Evolutionary conservation across 2,797 vertebrate genomes (phyloP), one percentile per base, ranked within the genome.

Genomic region (Channallabes apus): DNA sequence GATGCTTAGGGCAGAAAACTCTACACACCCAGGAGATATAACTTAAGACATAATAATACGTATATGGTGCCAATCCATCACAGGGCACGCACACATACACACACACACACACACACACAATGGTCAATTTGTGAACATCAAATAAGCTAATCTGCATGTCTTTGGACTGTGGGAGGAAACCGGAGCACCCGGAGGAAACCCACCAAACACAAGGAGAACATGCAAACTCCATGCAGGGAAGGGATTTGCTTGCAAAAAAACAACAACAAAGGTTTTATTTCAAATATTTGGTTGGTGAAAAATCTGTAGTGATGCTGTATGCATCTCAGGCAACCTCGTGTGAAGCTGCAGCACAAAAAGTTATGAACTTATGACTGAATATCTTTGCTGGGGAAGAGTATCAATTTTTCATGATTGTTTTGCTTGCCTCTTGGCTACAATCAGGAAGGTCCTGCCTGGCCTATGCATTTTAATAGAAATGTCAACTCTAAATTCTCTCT

Each of bases 341-440:
- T 75, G 72, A 29, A 38, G 46, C 18, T 1, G 46, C 46, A 77
- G 59, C 32, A 6, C 7, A 22, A 35, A 51, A 46, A 65, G 24
- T 80, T 65, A n/a, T 29, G 61, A 80, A 65, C 78, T 46, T 64
- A 64, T 12, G 4, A 80, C 78, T 51, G 24, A 51, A 65, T 29
- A 20, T 51, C 15, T 27, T 46, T 9, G 15, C 59, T 18, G 24
- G 65, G 38, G 38, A 51, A 51, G 2, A 41, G 24, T n/a, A 22
- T 51, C 38, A 0, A 80, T 80, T 51, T 80, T 29, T 80, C 41
- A 80, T 80, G 78, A 80, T 65, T 80, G 61, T 51, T 65, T 80
- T 80, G 61, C 62, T 86, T 82, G 90, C 86, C 88, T 90, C 87
- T 86, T 85, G 84, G 89, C 73, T 77, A 61, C 59, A 84, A 77